These are phyloP conservation scores for Parochlus steinenii DNA, from an alignment of 2,888 invertebrate species.

Conservation along the genomic window DNA sequence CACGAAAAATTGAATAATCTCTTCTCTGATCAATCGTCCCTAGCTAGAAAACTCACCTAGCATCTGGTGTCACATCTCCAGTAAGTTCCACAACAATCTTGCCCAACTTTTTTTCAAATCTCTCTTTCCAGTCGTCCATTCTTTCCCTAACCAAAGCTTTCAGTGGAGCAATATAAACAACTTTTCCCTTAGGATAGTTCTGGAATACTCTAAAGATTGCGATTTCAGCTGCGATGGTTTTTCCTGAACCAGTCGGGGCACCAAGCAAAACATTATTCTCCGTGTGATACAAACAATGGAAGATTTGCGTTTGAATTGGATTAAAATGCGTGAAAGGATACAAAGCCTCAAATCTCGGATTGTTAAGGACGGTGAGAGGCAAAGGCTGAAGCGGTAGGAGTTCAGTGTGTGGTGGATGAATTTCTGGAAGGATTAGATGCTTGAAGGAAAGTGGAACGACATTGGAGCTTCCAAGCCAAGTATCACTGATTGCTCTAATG, in stretches of 20 bases:
- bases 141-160: constrained; percentile 95
- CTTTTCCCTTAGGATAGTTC: constrained; percentile 61
- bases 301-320: constrained; percentile 96
- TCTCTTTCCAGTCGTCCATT: constrained; percentile 83
- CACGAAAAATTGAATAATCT: no score
- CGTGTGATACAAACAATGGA: constrained; percentile 88
- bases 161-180: constrained; percentile 95
- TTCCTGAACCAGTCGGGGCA: constrained; percentile 83
- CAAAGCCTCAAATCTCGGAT: constrained; percentile 57
- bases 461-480: constrained; percentile 42
- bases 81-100: constrained; percentile 90
- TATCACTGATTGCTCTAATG: constrained; percentile 71
- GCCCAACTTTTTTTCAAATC: constrained; percentile 53
- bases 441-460: constrained; percentile 55
- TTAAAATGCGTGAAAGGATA: constrained; percentile 93
- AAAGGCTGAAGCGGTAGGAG: constrained; percentile 80
- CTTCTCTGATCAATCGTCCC: no score
- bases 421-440: constrained; percentile 77
- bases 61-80: constrained; percentile 77
- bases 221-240: constrained; percentile 95
- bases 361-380: constrained; percentile 65
- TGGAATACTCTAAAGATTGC: constrained; percentile 89
- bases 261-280: constrained; percentile 86
- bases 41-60: no score
- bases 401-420: constrained; percentile 86